Base-by-base conservation (phyloP, 1,140 invertebrate species). In the Cyphomyrmex costatus region DNA sequence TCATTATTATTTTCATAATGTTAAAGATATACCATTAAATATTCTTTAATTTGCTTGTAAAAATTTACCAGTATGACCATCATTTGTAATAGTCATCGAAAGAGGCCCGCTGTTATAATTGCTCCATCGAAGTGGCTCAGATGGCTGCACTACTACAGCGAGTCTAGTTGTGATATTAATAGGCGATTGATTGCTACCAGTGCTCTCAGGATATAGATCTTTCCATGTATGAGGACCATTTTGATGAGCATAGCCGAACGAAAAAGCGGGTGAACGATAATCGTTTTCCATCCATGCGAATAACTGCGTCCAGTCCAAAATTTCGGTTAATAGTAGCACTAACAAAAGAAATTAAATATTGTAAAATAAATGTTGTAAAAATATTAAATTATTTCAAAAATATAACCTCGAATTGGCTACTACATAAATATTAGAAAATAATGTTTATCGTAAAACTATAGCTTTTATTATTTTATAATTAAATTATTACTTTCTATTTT, bases 191-290 rank as follows among this genome's bases (percentile, higher is more conserved):
- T 92, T 92, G 49, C 42, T 61, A 21, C 85, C 92, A 5, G 80
- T 70, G 7, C 87, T 84, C 0, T 90, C 89, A 0, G 92, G 90
- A 66, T 91, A 92, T 2, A 87, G 19, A 21, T 88, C 56, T 56
- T 88, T 74, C 95, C 95, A 95, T 19, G 88, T 93, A 70, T 94
- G 93, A 8, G 95, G 94, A 12, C 95, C 95, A 53, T 89, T 89
- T 1, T 74, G 63, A 6, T 86, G 68, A 2, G 84, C 87, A 36
- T 93, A 93, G 10, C 86, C 80, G 8, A 92, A 93, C 0, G 82
- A 56, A 14, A 86, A 73, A 27, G 42, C 8, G 0, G 56, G 53
- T 0, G 63, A 42, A 19, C 42, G 21, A 14, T 70, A 68, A 12
- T 63, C 68, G 33, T 66, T 80, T 0, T 71, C 74, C 24, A 82